A percentile compares a stretch with the other conserved stretches of the same genome.
These are phyloP conservation scores for Coregonus clupeaformis DNA, from an alignment of 2,113 vertebrate genomes.

Conservation along the genomic window DNA sequence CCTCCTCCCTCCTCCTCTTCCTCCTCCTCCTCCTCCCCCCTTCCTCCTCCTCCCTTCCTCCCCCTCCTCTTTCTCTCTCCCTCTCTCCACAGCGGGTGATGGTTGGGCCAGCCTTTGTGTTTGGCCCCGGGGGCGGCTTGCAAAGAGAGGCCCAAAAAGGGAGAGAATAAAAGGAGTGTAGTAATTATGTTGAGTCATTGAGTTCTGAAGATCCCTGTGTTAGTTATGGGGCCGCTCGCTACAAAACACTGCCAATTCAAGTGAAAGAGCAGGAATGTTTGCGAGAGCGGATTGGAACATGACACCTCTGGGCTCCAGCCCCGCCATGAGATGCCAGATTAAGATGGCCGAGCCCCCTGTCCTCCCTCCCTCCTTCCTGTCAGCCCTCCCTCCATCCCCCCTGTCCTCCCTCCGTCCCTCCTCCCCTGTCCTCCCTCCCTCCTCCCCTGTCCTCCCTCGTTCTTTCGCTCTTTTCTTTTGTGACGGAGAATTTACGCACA, in stretches of 20 bases:
- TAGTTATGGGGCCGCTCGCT: slow-evolving; percentile 77
- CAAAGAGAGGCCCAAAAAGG: slow-evolving; percentile 81
- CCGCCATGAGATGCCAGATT: slow-evolving; percentile 15
- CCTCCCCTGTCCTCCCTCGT: too few relatives aligned
- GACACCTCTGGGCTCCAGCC: slow-evolving; percentile 45
- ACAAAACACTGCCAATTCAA: slow-evolving; percentile 77
- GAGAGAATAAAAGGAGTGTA: slow-evolving; percentile 87
- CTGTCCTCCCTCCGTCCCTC: too few relatives aligned
- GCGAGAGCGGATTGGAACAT: slow-evolving; percentile 45
- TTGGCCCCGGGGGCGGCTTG: slow-evolving; percentile 81
- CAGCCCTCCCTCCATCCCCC: background rate
- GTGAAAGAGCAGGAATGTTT: slow-evolving; percentile 78
- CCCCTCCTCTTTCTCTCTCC: slow-evolving; percentile 2
- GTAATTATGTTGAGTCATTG: slow-evolving; percentile 94
- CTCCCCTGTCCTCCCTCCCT: too few relatives aligned
- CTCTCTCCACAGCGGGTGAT: slow-evolving; percentile 80
- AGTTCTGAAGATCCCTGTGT: slow-evolving; percentile 87
- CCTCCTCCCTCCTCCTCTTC: too few relatives aligned
- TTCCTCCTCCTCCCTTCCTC: too few relatives aligned
- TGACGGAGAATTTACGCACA: slow-evolving; percentile 14
- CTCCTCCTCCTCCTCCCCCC: too few relatives aligned
- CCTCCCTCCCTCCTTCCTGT: background rate
- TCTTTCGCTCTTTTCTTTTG: slow-evolving; percentile 6
- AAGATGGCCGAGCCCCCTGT: background rate
- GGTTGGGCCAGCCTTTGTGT: slow-evolving; percentile 90